Base-by-base conservation (phyloP, 2,797 vertebrate genomes). In the Acipenser ruthenus region DNA sequence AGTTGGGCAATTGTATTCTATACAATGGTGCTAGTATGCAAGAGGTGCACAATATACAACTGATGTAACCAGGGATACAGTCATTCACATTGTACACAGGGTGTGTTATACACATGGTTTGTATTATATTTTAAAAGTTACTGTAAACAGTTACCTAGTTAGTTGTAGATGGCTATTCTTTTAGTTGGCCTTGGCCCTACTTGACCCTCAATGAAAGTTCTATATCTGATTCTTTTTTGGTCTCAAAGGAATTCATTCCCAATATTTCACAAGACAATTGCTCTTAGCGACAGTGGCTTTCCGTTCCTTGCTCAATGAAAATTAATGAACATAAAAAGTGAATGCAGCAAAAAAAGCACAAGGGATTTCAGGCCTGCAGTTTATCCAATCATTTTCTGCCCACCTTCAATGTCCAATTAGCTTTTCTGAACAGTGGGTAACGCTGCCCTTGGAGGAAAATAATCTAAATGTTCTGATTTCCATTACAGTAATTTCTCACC, bases 161-260 rank as follows among this genome's bases (percentile, higher is more conserved):
- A 37, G 37, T 37, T 37, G 37, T 37, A 37, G 37, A 37, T 37
- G 0, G 37, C 37, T 37, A 37, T 37, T 37, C 37, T 37, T 37
- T 37, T 69, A 11, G 55, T 56, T 52, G n/a, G 37, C 63, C 37
- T 49, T n/a, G 8, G n/a, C 50, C n/a, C 62, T 56, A 47, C 10
- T n/a, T 6, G 49, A 62, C 49, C 2, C 67, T 51, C 65, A 48
- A 10, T 51, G 50, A 18, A 49, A 7, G 11, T 8, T 15, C 63
- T 50, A 56, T 50, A 52, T 10, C 13, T 23, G 15, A 10, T 53
- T 11, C 37, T 37, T 37, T 37, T 37, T 37, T 37, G 37, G 37
- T 37, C 37, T 37, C 37, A 37, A 37, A 37, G 37, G 37, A 37
- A 37, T 37, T 37, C 37, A 37, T 37, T 37, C 37, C 37, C 9